Evolutionary conservation across 2,888 invertebrate genomes (phyloP).

Genomic region (Acrobasis suavella): DNA sequence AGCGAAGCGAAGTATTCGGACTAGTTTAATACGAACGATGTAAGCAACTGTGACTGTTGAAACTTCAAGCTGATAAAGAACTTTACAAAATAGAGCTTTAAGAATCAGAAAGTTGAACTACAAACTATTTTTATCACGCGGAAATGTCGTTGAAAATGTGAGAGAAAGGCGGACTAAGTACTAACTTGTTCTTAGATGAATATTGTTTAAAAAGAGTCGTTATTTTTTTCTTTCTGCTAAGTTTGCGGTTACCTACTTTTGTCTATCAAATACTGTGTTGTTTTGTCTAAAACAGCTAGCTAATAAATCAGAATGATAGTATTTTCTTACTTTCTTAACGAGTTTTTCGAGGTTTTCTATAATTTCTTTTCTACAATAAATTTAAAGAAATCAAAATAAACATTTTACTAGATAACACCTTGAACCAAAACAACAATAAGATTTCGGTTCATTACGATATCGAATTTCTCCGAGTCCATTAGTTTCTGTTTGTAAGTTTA

Average conservation of each 20-base stretch:
- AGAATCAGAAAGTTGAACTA: slow-evolving; percentile 5
- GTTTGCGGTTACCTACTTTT: too few relatives aligned
- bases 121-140: slow-evolving; percentile 14
- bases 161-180: neutral
- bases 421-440: slow-evolving; percentile 5
- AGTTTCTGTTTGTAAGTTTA: slow-evolving; percentile 39
- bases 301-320: too few relatives aligned
- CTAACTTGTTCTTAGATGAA: too few relatives aligned
- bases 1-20: too few relatives aligned
- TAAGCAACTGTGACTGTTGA: neutral
- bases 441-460: slow-evolving; percentile 23
- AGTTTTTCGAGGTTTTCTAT: too few relatives aligned
- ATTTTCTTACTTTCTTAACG: too few relatives aligned
- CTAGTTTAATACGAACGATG: too few relatives aligned
- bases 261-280: too few relatives aligned
- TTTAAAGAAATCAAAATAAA: neutral
- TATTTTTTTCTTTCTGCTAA: too few relatives aligned
- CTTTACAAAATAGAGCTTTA: slow-evolving; percentile 8
- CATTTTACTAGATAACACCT: neutral
- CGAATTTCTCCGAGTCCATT: slow-evolving; percentile 47
- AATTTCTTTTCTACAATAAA: too few relatives aligned
- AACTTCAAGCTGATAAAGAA: slow-evolving; percentile 6
- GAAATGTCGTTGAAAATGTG: neutral
- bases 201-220: too few relatives aligned
- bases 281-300: too few relatives aligned